Conservation (phyloP, 2,113 vertebrate genomes). For the Corythornis vintsioides region DNA sequence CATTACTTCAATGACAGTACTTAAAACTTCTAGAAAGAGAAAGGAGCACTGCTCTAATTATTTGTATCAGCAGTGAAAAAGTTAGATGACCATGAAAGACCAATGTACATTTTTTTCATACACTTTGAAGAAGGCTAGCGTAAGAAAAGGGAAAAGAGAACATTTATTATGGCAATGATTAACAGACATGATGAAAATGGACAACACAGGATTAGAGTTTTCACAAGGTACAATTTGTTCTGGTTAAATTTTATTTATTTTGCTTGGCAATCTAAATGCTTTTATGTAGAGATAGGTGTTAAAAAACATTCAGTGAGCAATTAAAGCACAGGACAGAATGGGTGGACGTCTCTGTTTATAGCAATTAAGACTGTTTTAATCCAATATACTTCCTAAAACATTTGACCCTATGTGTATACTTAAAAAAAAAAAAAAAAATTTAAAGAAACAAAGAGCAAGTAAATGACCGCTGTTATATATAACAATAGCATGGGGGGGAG, state of each 20-base stretch:
- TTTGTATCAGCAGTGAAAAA: not conserved
- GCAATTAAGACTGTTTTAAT: not conserved
- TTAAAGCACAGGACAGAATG: not conserved
- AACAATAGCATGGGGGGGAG: not conserved
- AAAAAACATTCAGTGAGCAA: not conserved
- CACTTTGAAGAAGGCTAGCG: not conserved
- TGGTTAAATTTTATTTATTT: not conserved
- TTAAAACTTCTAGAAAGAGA: not conserved
- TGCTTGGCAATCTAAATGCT: not conserved
- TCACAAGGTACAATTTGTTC: not conserved
- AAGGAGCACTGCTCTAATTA: not conserved
- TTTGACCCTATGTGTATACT: not conserved
- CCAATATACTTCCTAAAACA: not conserved
- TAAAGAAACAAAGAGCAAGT: not conserved
- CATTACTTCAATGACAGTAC: conserved; percentile 15
- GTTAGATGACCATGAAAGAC: not conserved
- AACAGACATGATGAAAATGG: not conserved
- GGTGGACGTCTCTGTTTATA: not conserved
- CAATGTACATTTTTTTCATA: not conserved
- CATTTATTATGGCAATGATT: not conserved
- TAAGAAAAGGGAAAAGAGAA: not conserved
- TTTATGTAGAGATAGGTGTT: not conserved
- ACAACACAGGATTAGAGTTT: not conserved
- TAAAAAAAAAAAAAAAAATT: no score
- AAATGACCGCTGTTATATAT: not conserved